phyloP scores from a whole-genome alignment of 2,113 vertebrate species.

The Nothocercus nigrocapillus region DNA sequence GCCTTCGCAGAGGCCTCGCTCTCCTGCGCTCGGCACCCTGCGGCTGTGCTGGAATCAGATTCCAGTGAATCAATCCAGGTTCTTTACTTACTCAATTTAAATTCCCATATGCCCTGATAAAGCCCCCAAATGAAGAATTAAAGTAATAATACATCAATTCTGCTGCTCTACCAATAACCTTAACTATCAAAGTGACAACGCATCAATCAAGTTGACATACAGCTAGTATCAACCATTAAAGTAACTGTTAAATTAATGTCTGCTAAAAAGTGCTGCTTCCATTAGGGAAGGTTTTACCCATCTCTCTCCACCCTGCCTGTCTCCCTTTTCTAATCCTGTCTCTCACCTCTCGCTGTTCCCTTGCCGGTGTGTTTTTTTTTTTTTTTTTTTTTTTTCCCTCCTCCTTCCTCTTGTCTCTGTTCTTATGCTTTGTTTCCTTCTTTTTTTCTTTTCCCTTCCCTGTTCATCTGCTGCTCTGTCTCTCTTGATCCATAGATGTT shows the following conservation, averaged over 20 bases:
- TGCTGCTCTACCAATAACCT: constrained; percentile 70
- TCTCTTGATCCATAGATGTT: neutral
- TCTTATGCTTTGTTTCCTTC: neutral
- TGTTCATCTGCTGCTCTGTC: neutral
- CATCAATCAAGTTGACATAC: constrained; percentile 74
- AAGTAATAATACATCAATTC: constrained; percentile 72
- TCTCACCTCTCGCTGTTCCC: neutral
- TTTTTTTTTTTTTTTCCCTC: neutral
- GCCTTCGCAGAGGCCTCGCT: neutral
- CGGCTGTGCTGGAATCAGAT: constrained; percentile 19
- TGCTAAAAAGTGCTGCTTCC: constrained; percentile 64
- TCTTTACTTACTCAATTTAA: constrained; percentile 66
- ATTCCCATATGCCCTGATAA: constrained; percentile 74
- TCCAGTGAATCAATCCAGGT: constrained; percentile 41
- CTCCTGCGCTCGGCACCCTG: neutral
- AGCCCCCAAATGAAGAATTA: constrained; percentile 73
- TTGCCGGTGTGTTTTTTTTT: neutral
- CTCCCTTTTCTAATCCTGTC: neutral
- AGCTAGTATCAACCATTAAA: constrained; percentile 74
- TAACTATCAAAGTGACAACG: constrained; percentile 71
- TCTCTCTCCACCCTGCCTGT: neutral
- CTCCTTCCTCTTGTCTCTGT: neutral
- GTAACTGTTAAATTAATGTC: constrained; percentile 73
- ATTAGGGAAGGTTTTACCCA: constrained; percentile 56
- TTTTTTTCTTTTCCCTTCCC: neutral